Conservation (phyloP, 2,113 vertebrate genomes). For the Archocentrus centrarchus region DNA sequence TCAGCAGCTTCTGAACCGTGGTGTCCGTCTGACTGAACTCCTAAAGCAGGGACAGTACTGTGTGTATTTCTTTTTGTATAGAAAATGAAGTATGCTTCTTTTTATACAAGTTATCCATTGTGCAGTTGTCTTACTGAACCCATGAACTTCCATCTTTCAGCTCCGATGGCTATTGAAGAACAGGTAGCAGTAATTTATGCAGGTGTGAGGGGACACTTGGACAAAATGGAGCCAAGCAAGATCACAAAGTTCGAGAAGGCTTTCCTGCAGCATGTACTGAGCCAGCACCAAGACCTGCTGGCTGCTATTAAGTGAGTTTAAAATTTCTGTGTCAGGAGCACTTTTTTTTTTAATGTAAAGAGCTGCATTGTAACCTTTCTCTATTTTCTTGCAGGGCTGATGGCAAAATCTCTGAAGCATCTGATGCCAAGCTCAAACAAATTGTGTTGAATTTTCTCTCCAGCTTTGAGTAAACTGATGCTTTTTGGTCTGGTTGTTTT, state of each 20-base stretch:
- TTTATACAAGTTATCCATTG: background rate
- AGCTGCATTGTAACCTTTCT: background rate
- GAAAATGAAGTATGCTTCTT: background rate
- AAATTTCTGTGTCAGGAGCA: background rate
- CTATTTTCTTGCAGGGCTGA: conserved; percentile 83
- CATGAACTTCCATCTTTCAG: conserved; percentile 70
- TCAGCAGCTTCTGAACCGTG: conserved; percentile 94
- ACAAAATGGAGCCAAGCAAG: conserved; percentile 97
- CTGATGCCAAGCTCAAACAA: conserved; percentile 92
- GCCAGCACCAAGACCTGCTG: conserved; percentile 91
- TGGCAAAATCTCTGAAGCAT: conserved; percentile 91
- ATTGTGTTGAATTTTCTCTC: conserved; percentile 89
- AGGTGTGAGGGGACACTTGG: conserved; percentile 93
- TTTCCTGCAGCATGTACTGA: conserved; percentile 91
- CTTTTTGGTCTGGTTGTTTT: conserved; percentile 43
- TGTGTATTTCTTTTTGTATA: conserved; percentile 72
- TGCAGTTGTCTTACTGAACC: background rate
- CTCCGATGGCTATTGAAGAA: conserved; percentile 97
- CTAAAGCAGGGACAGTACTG: conserved; percentile 97
- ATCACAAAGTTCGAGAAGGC: conserved; percentile 95
- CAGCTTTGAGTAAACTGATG: conserved; percentile 66
- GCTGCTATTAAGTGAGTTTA: conserved; percentile 85
- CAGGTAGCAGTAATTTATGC: conserved; percentile 97
- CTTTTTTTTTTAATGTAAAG: background rate
- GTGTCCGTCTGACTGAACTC: conserved; percentile 94